These are phyloP conservation scores for Gasteruption jaculator DNA, from an alignment of 2,888 invertebrate species.

Conservation along the genomic window DNA sequence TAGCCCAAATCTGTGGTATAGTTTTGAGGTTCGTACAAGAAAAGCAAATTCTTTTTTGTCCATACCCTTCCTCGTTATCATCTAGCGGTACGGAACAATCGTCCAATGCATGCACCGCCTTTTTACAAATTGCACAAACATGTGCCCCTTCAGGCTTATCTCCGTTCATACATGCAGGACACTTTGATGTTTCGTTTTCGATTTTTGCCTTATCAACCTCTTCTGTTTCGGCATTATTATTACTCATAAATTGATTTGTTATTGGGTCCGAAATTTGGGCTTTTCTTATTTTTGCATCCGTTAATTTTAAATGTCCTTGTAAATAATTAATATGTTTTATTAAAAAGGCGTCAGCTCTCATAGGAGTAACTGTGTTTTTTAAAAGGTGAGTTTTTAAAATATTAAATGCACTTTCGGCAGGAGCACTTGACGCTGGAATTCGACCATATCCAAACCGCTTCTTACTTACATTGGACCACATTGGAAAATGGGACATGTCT, in stretches of 20 bases:
- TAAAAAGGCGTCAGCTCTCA: slow-evolving; percentile 18
- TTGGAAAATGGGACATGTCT: slow-evolving; percentile 15
- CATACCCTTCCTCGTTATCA: slow-evolving; percentile 14
- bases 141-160: slow-evolving; percentile 14
- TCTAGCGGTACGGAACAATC: slow-evolving; percentile 11
- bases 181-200: too few relatives aligned
- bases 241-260: too few relatives aligned
- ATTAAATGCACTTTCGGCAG: slow-evolving; percentile 17
- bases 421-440: slow-evolving; percentile 18
- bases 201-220: too few relatives aligned
- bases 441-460: slow-evolving; percentile 19
- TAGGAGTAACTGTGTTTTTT: slow-evolving; percentile 8
- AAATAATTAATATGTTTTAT: slow-evolving; percentile 14
- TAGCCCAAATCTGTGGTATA: slow-evolving; percentile 3
- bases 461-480: slow-evolving; percentile 18
- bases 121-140: slow-evolving; percentile 11
- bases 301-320: slow-evolving; percentile 11
- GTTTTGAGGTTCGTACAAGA: slow-evolving; percentile 6
- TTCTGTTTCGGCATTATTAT: too few relatives aligned
- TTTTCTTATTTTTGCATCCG: too few relatives aligned
- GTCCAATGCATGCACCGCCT: slow-evolving; percentile 13
- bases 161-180: slow-evolving; percentile 13
- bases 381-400: slow-evolving; percentile 17
- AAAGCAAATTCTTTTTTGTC: slow-evolving; percentile 14
- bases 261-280: too few relatives aligned